A percentile compares a stretch with the other conserved stretches of the same genome.
phyloP scores from a whole-genome alignment of 2,113 vertebrate species.

The Cygnus buccinator region DNA sequence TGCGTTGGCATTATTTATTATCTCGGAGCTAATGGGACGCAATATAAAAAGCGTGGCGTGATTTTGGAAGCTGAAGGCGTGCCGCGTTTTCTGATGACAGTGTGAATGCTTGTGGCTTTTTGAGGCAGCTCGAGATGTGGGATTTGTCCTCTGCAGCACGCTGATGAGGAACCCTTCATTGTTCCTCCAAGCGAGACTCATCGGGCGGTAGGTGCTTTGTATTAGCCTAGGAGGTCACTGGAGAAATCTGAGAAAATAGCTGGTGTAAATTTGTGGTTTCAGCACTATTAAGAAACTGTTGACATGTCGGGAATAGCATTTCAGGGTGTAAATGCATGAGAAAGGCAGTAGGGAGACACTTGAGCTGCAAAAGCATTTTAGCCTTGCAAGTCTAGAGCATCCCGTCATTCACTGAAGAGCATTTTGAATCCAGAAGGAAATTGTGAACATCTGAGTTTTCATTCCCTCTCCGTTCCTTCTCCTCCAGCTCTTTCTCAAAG shows the following conservation, averaged over 20 bases:
- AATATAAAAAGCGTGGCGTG: neutral
- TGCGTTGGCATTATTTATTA: neutral
- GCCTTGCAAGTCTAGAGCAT: neutral
- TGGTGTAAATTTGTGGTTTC: neutral
- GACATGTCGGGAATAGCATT: neutral
- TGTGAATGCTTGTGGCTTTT: neutral
- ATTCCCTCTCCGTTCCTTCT: rapidly evolving
- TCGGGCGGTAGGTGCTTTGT: neutral
- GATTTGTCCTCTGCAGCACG: neutral
- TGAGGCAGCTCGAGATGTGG: neutral
- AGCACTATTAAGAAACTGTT: neutral
- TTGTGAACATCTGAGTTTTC: neutral
- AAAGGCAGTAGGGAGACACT: neutral
- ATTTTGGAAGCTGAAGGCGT: neutral
- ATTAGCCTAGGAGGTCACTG: neutral
- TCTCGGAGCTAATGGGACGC: neutral
- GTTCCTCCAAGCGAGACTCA: neutral
- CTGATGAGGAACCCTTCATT: neutral
- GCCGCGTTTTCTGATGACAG: neutral
- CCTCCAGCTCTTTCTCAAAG: neutral
- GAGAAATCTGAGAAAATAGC: neutral
- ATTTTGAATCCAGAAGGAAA: neutral
- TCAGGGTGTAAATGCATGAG: neutral
- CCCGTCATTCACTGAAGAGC: rapidly evolving
- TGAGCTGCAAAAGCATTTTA: neutral